Conservation (phyloP, 2,797 vertebrate genomes). For the Enteromius treurensis region DNA sequence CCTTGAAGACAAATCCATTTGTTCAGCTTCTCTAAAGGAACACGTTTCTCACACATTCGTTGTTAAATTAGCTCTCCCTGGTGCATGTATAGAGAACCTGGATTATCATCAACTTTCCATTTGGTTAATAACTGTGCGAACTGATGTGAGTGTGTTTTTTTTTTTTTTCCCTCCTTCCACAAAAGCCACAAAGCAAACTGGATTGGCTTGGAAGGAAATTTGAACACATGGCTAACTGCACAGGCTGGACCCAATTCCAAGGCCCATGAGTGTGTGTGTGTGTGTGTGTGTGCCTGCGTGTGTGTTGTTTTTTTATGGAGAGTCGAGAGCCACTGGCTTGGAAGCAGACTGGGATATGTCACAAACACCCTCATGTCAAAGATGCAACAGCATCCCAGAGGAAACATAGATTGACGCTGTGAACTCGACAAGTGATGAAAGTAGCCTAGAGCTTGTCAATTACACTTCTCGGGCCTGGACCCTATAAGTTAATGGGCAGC, state of each 20-base stretch:
- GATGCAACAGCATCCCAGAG: constrained; percentile 87
- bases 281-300: constrained; percentile 61
- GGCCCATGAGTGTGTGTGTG: constrained; percentile 64
- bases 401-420: constrained; percentile 90
- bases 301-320: constrained; percentile 74
- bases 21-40: constrained; percentile 4
- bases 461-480: constrained; percentile 86
- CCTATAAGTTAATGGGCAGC: constrained; percentile 87
- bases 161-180: background rate
- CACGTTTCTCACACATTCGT: background rate
- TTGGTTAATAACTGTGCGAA: constrained; percentile 24
- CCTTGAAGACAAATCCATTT: constrained; percentile 37
- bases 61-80: background rate
- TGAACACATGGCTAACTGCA: constrained; percentile 62
- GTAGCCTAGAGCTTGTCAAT: constrained; percentile 92
- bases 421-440: constrained; percentile 95
- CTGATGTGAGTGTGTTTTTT: background rate
- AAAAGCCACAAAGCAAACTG: constrained; percentile 28
- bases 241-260: constrained; percentile 36
- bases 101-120: constrained; percentile 28
- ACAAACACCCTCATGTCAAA: constrained; percentile 84
- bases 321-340: constrained; percentile 72
- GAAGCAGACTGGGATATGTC: constrained; percentile 84
- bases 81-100: background rate
- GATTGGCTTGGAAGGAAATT: constrained; percentile 37